Conservation (phyloP, 1,140 invertebrate species). For the Microplitis demolitor region DNA sequence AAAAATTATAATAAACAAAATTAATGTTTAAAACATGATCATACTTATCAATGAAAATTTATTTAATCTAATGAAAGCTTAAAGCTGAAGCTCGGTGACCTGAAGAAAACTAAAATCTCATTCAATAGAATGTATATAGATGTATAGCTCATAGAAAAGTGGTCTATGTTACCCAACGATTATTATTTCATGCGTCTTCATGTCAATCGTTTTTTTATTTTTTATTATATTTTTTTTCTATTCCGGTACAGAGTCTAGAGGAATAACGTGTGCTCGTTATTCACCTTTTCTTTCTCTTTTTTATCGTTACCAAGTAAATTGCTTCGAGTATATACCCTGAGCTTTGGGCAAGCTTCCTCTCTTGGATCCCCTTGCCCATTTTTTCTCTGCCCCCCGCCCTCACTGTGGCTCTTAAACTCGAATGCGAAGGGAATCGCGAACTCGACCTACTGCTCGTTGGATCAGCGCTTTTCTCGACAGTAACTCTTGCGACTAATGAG, state of each 20-base stretch:
- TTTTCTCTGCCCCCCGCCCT: not conserved
- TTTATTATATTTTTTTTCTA: not conserved
- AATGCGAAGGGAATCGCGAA: constrained; percentile 5
- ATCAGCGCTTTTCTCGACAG: constrained; percentile 30
- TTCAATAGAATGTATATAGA: no score
- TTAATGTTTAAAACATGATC: no score
- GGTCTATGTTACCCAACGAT: not conserved
- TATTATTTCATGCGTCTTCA: not conserved
- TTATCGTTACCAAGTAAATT: constrained; percentile 22
- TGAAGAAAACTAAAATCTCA: no score
- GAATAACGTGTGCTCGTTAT: not conserved
- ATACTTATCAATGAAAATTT: no score
- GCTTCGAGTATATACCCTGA: constrained; percentile 16
- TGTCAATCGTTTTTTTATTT: not conserved
- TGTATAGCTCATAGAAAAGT: no score
- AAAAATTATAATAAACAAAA: no score
- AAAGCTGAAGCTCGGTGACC: no score
- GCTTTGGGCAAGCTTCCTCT: not conserved
- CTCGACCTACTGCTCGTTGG: constrained; percentile 26
- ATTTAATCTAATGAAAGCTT: no score
- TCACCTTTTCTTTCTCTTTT: not conserved
- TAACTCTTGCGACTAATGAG: constrained; percentile 32
- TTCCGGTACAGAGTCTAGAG: not conserved
- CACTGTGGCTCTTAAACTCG: not conserved
- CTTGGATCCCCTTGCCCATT: not conserved